Evolutionary conservation across 2,888 invertebrate species (phyloP).

Genomic region (Mythimna impura): DNA sequence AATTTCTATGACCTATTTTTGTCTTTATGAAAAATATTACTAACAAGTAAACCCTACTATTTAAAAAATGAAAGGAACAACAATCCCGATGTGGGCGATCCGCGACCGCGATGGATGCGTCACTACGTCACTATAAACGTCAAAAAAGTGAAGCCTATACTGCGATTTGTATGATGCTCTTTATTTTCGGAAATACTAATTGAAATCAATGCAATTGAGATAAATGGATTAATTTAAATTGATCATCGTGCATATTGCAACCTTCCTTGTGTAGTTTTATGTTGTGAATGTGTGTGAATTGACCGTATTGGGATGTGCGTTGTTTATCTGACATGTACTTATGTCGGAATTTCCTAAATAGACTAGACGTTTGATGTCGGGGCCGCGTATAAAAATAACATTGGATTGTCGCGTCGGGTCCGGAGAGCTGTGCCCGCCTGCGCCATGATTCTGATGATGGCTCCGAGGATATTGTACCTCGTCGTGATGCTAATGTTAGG

Average conservation of each 20-base stretch:
- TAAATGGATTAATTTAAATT: slow-evolving; percentile 63
- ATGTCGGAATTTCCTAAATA: slow-evolving; percentile 86
- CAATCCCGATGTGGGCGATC: not conserved
- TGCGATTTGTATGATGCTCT: slow-evolving; percentile 60
- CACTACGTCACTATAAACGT: slow-evolving; percentile 59
- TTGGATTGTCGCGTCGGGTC: slow-evolving; percentile 81
- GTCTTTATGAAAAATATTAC: not conserved
- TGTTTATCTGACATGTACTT: slow-evolving; percentile 85
- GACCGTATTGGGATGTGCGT: slow-evolving; percentile 79
- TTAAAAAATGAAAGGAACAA: not conserved
- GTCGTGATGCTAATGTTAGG: slow-evolving; percentile 76
- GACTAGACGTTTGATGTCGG: slow-evolving; percentile 88
- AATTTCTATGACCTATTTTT: too few species aligned
- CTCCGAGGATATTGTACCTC: slow-evolving; percentile 69
- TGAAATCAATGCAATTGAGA: slow-evolving; percentile 71
- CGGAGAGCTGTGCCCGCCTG: slow-evolving; percentile 78
- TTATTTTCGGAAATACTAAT: slow-evolving; percentile 73
- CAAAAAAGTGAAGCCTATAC: slow-evolving; percentile 65
- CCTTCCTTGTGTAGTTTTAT: slow-evolving; percentile 48
- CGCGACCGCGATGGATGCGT: not conserved
- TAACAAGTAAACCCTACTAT: not conserved
- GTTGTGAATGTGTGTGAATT: slow-evolving; percentile 66
- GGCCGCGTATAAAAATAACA: slow-evolving; percentile 89
- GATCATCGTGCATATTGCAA: slow-evolving; percentile 51
- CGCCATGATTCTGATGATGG: slow-evolving; percentile 77